Base-by-base conservation (phyloP, 2,888 invertebrate genomes). In the Morpho achilles region DNA sequence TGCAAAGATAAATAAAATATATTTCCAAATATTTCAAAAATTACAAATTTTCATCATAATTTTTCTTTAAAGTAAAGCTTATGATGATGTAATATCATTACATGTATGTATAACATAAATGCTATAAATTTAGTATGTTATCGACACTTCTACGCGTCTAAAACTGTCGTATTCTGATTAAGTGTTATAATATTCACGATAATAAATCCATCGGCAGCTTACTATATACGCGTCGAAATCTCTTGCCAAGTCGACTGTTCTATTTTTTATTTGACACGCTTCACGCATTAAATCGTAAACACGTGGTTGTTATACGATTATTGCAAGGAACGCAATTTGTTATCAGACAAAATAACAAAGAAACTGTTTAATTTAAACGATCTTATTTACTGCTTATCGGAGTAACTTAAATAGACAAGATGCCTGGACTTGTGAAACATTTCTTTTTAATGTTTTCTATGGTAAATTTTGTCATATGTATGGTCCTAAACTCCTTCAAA, bases 191-290 rank as follows among this genome's bases (percentile, higher is more conserved):
- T 46, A 60, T 56, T 53, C 22, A 44, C 52, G 52, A 56, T 42
- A 45, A 59, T 64, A 56, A 62, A 63, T 61, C 61, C 49, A 49
- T 64, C 58, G 55, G 10, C 65, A 53, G 45, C 51, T 59, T 42
- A 44, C 63, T 47, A 53, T 50, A 49, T 59, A 61, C 67, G 63
- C 64, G 55, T 53, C 16, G 52, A 47, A 45, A 32, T 32, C 32
- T 40, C 56, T 55, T 61, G 67, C 67, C 67, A 67, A 67, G 50
- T 61, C 62, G 54, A 55, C 40, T 60, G 53, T 46, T 58, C 58
- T 56, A 60, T 60, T 59, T 59, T 60, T 61, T 61, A 43, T 45
- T 50, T 39, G 45, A 53, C 58, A 59, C 46, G 56, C 55, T 53
- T 50, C 56, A 55, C 59, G 48, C 53, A 47, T 40, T 52, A 32